Evolutionary conservation across 1,140 invertebrate genomes (phyloP).

Genomic region (Phymorhynchus buccinoides): DNA sequence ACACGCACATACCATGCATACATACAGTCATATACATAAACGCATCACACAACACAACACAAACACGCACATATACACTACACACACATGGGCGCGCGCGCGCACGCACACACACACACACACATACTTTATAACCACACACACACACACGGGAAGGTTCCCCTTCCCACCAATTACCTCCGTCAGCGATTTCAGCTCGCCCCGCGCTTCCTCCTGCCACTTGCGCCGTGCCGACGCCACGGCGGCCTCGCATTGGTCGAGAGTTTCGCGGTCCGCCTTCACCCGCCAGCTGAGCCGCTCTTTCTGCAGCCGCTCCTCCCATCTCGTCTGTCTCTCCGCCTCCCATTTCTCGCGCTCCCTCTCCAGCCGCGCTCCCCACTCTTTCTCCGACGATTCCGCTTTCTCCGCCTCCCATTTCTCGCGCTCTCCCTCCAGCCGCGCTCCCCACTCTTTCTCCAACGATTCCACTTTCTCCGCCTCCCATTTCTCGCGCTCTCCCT

Average conservation of each 20-base stretch:
- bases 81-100: too few species aligned
- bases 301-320: slow-evolving; percentile 37
- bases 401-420: slow-evolving; percentile 41
- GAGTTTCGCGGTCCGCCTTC: not conserved
- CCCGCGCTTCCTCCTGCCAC: slow-evolving; percentile 47
- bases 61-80: too few species aligned
- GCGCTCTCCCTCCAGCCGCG: slow-evolving; percentile 22
- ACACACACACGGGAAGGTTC: too few species aligned
- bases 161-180: too few species aligned
- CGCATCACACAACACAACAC: too few species aligned
- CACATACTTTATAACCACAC: too few species aligned
- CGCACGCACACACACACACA: too few species aligned
- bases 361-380: slow-evolving; percentile 35
- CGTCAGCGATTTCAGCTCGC: slow-evolving; percentile 37
- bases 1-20: too few species aligned
- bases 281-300: slow-evolving; percentile 24
- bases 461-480: slow-evolving; percentile 44
- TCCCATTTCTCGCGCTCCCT: slow-evolving; percentile 24
- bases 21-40: too few species aligned
- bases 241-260: slow-evolving; percentile 26
- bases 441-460: slow-evolving; percentile 41
- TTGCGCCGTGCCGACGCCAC: slow-evolving; percentile 44
- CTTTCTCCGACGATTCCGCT: slow-evolving; percentile 37
- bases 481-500: slow-evolving; percentile 22
- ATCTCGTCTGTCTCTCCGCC: slow-evolving; percentile 41